Conservation (phyloP, 2,113 vertebrate species). For the Ursus arctos region DNA sequence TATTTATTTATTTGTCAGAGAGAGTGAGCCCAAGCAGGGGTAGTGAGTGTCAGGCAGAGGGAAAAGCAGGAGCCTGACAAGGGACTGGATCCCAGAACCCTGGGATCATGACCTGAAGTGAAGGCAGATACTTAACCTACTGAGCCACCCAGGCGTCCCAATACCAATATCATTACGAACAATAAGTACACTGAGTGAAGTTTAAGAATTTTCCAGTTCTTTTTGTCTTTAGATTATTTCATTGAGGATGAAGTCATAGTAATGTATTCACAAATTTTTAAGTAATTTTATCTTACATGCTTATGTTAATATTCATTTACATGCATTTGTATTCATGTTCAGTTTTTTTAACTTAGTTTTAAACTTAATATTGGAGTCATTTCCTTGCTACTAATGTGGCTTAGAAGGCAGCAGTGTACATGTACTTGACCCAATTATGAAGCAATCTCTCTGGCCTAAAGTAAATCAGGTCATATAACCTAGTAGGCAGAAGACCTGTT, state of each 20-base stretch:
- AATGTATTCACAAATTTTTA: not conserved
- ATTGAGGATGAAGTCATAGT: not conserved
- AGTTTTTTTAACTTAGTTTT: constrained; percentile 56
- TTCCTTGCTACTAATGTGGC: not conserved
- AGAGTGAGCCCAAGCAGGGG: too few relatives aligned
- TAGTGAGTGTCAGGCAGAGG: too few relatives aligned
- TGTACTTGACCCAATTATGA: constrained; percentile 70
- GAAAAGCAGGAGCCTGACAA: too few relatives aligned
- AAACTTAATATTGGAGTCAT: constrained; percentile 31
- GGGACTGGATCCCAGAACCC: too few relatives aligned
- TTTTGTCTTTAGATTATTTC: constrained; percentile 53
- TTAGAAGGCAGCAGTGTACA: constrained; percentile 45
- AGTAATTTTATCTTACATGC: constrained; percentile 1
- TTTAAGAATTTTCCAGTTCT: constrained; percentile 29
- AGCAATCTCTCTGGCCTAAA: constrained; percentile 39
- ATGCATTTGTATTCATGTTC: constrained; percentile 12
- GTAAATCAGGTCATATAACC: constrained; percentile 70
- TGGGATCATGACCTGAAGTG: too few relatives aligned
- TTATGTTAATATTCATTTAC: constrained; percentile 47
- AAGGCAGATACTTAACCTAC: too few relatives aligned
- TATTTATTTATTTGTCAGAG: too few relatives aligned
- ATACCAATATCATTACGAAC: not conserved
- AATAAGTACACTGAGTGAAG: not conserved
- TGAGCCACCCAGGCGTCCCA: not conserved
- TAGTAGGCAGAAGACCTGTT: constrained; percentile 58